Evolutionary conservation across 1,140 invertebrate genomes (phyloP).

Genomic region (Diploscapter pachys): DNA sequence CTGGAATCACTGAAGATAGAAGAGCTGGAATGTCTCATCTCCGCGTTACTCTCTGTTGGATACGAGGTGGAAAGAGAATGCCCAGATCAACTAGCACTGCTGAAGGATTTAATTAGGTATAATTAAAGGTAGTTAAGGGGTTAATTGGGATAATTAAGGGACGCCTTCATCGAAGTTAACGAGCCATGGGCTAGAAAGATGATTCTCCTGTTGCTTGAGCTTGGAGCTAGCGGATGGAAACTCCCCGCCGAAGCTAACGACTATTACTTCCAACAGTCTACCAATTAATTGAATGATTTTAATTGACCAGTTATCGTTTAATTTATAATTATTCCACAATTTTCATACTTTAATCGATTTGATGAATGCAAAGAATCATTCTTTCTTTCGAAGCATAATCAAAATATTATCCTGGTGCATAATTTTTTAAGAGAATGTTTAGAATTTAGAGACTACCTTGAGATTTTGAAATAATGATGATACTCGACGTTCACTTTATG

Average conservation of each 20-base stretch:
- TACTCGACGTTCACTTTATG: no score
- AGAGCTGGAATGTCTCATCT: conserved; percentile 51
- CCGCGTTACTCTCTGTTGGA: conserved; percentile 45
- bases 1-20: conserved; percentile 53
- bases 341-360: no score
- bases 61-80: conserved; percentile 53
- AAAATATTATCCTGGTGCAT: no score
- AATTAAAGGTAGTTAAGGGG: no score
- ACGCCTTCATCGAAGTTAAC: conserved; percentile 47
- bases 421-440: no score
- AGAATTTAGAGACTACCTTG: no score
- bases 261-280: conserved; percentile 52
- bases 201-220: conserved; percentile 52
- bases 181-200: conserved; percentile 57
- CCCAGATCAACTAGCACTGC: conserved; percentile 43
- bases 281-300: conserved; percentile 6
- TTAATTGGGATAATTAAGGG: conserved; percentile 20
- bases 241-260: conserved; percentile 54
- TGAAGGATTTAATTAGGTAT: conserved; percentile 44
- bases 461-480: no score
- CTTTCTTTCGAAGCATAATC: no score
- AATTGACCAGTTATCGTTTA: no score
- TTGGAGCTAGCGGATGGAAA: conserved; percentile 46
- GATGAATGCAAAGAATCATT: no score
- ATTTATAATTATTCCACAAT: no score